Evolutionary conservation across 2,113 vertebrate genomes (phyloP).

Genomic region (Illadopsis cleaveri): DNA sequence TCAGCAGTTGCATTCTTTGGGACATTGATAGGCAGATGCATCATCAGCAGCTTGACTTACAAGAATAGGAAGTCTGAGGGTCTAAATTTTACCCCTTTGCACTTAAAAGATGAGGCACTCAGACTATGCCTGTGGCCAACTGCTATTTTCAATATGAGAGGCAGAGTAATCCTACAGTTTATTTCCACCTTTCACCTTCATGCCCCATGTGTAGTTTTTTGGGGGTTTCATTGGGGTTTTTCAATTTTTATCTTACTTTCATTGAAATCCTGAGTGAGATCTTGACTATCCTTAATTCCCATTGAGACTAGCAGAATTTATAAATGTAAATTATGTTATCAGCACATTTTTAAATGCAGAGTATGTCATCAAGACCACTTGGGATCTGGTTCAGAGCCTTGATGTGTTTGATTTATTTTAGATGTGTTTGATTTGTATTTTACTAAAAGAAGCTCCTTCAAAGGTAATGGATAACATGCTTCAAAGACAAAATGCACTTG

Average conservation of each 20-base stretch:
- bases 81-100: conserved; percentile 20
- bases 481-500: conserved; percentile 46
- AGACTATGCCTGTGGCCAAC: neutral
- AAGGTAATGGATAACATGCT: conserved; percentile 12
- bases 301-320: neutral
- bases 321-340: neutral
- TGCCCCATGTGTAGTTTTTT: neutral
- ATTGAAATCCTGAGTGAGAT: neutral
- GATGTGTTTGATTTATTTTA: conserved; percentile 52
- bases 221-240: neutral
- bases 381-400: conserved; percentile 30
- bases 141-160: conserved; percentile 21
- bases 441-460: conserved; percentile 35
- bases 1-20: conserved; percentile 42
- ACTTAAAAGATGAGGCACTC: conserved; percentile 52
- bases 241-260: neutral
- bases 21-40: conserved; percentile 33
- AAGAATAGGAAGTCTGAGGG: conserved; percentile 46
- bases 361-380: neutral
- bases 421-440: conserved; percentile 55
- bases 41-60: conserved; percentile 66
- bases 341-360: conserved; percentile 10
- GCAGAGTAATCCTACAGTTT: neutral
- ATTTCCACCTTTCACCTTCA: neutral
- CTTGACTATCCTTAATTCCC: neutral